Evolutionary conservation across 2,888 invertebrate genomes (phyloP).

Genomic region (Folsomia candida): DNA sequence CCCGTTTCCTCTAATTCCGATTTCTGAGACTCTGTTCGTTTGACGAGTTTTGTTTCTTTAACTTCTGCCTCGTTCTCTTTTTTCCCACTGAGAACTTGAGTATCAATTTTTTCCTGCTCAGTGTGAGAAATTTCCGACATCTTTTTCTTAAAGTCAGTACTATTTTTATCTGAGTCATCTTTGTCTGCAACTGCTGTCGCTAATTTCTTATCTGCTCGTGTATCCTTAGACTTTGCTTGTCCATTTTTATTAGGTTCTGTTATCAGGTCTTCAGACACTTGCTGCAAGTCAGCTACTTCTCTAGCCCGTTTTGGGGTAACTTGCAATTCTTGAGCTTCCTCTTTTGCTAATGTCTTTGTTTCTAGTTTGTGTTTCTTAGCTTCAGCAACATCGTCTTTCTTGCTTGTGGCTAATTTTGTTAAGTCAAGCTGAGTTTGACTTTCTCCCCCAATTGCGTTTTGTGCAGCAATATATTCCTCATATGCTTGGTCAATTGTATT

Average conservation of each 20-base stretch:
- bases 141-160: constrained; percentile 9
- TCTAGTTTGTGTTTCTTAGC: constrained; percentile 48
- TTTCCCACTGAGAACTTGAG: background rate
- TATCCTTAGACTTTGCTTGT: constrained; percentile 5
- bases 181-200: background rate
- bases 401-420: constrained; percentile 4
- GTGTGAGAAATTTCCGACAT: no score
- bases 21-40: constrained; percentile 9
- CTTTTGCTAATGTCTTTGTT: constrained; percentile 51
- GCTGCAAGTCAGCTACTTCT: constrained; percentile 2
- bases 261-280: no score
- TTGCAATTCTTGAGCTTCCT: constrained; percentile 43
- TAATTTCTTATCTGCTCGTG: constrained; percentile 4
- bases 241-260: no score
- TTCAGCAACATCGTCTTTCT: constrained; percentile 41
- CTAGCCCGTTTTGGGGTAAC: constrained; percentile 34
- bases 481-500: no score
- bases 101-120: no score
- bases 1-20: constrained; percentile 32
- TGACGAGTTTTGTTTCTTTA: constrained; percentile 1
- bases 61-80: background rate
- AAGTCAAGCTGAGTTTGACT: background rate
- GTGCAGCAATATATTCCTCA: no score
- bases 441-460: constrained; percentile 54
- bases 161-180: constrained; percentile 23